Conservation (phyloP, 2,888 invertebrate genomes). For the Sphinx pinastri region DNA sequence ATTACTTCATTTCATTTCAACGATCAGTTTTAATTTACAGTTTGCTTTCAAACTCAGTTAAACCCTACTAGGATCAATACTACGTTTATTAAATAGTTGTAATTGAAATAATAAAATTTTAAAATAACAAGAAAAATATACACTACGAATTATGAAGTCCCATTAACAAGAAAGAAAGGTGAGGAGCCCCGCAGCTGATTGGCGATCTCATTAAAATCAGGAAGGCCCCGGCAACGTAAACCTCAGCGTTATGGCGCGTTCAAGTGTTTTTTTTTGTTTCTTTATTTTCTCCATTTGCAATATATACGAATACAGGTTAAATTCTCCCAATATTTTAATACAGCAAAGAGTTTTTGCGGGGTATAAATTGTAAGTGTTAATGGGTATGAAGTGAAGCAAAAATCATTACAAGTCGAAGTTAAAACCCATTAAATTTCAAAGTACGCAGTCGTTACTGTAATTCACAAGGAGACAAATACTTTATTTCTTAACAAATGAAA, state of each 20-base stretch:
- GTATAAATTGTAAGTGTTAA: background rate
- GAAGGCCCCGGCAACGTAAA: slow-evolving; percentile 63
- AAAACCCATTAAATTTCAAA: background rate
- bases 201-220: slow-evolving; percentile 79
- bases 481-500: background rate
- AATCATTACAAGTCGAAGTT: background rate
- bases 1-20: too few relatives aligned
- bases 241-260: slow-evolving; percentile 48
- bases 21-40: too few relatives aligned
- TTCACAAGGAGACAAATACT: background rate
- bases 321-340: background rate
- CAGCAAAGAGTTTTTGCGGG: background rate
- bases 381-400: background rate
- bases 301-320: slow-evolving; percentile 7
- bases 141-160: slow-evolving; percentile 17
- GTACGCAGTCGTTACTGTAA: background rate
- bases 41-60: too few relatives aligned
- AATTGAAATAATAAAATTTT: background rate
- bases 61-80: background rate
- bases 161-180: slow-evolving; percentile 37
- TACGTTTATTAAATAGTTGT: background rate
- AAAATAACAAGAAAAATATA: slow-evolving; percentile 6
- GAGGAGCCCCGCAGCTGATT: slow-evolving; percentile 53
- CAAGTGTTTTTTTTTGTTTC: slow-evolving; percentile 16
- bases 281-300: slow-evolving; percentile 19